phyloP scores from a whole-genome alignment of 2,113 vertebrate species.

The Cebidichthys violaceus region DNA sequence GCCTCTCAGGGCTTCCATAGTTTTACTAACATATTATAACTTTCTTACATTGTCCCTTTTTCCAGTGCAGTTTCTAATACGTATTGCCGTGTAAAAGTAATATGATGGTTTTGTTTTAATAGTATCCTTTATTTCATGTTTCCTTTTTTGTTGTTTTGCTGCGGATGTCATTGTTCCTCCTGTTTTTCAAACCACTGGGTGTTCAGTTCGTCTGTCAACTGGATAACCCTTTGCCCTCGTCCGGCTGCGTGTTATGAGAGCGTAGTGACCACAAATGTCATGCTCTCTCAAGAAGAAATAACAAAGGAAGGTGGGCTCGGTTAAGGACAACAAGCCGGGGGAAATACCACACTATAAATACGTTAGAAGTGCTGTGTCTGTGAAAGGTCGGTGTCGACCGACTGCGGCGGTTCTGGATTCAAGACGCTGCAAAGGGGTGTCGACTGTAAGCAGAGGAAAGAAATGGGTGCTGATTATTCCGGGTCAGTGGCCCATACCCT shows the following conservation, averaged over 20 bases:
- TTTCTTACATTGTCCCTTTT: not conserved
- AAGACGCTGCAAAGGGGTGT: constrained; percentile 21
- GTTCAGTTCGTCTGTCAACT: constrained; percentile 57
- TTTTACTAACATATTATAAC: not conserved
- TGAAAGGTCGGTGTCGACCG: constrained; percentile 60
- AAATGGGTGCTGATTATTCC: constrained; percentile 38
- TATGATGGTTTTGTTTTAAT: not conserved
- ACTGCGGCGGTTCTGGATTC: constrained; percentile 44
- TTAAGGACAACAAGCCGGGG: constrained; percentile 58
- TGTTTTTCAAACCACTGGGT: constrained; percentile 13
- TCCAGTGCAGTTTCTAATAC: not conserved
- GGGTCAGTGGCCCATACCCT: constrained; percentile 45
- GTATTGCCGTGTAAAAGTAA: not conserved
- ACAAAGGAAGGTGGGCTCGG: constrained; percentile 73
- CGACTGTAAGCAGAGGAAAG: constrained; percentile 43
- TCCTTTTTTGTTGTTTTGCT: not conserved
- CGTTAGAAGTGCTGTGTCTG: constrained; percentile 25
- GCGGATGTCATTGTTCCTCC: not conserved
- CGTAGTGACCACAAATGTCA: constrained; percentile 50
- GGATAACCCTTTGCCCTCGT: constrained; percentile 61
- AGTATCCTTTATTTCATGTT: not conserved
- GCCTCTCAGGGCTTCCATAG: not conserved
- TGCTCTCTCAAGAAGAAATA: constrained; percentile 52
- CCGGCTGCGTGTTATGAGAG: constrained; percentile 57
- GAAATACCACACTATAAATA: constrained; percentile 75